Percentiles rank a stretch among this genome's conserved stretches.
Conservation (phyloP, 2,113 vertebrate genomes). For the Malurus elegans region DNA sequence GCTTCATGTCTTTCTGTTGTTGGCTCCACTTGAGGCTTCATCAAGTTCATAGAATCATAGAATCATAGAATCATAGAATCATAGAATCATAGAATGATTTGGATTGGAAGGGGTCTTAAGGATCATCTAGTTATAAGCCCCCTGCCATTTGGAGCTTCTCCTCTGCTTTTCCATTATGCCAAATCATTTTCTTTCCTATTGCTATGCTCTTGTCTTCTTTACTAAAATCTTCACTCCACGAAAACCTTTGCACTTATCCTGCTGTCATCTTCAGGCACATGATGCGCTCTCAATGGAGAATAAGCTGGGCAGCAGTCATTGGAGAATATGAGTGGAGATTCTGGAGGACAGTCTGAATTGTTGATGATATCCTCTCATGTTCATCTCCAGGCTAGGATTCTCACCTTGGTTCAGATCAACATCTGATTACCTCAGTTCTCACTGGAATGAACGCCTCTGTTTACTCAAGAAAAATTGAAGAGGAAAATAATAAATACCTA, state of each 20-base stretch:
- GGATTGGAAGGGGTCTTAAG: not conserved
- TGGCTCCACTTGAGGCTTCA: not conserved
- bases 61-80: not conserved
- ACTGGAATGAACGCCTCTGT: not conserved
- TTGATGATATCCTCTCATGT: not conserved
- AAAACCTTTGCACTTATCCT: not conserved
- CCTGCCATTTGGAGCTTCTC: not conserved
- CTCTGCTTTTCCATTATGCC: not conserved
- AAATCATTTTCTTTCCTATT: not conserved
- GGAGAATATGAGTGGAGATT: not conserved
- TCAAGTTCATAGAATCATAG: not conserved
- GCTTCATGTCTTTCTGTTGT: not conserved
- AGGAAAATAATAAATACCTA: not conserved
- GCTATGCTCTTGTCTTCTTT: not conserved
- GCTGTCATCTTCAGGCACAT: not conserved
- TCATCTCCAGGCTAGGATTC: not conserved
- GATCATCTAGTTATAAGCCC: not conserved
- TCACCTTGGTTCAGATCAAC: not conserved
- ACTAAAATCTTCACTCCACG: not conserved
- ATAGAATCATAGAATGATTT: not conserved
- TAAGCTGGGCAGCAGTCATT: not conserved
- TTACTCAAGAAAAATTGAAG: not conserved
- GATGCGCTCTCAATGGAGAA: not conserved
- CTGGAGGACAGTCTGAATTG: not conserved
- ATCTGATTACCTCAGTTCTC: not conserved